Conservation (phyloP, 2,113 vertebrate genomes). For the Silurus glanis region DNA sequence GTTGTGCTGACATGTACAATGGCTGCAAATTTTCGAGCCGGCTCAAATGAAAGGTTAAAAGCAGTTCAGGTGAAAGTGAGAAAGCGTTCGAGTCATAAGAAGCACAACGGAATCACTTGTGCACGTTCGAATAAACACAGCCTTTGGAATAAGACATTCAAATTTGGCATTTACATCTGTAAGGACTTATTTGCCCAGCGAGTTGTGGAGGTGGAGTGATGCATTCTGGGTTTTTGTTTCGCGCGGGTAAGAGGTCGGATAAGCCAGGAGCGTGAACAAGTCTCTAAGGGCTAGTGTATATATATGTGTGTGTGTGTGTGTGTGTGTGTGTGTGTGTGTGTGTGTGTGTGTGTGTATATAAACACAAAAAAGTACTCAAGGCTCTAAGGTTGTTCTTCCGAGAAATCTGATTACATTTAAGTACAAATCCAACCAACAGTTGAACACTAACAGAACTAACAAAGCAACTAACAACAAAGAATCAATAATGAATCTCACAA, state of each 20-base stretch:
- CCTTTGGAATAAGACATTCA: neutral
- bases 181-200: slow-evolving; percentile 1
- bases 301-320: neutral
- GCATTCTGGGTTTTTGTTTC: slow-evolving; percentile 13
- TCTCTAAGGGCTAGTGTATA: slow-evolving; percentile 15
- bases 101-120: too few species aligned
- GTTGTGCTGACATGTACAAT: neutral
- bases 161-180: slow-evolving; percentile 15
- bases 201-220: slow-evolving; percentile 2
- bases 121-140: neutral
- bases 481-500: neutral
- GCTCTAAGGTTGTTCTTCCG: neutral
- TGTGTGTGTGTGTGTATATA: neutral
- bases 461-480: neutral
- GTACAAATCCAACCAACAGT: neutral
- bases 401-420: slow-evolving; percentile 16
- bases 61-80: neutral
- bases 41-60: neutral
- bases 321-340: neutral
- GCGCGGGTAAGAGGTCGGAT: neutral
- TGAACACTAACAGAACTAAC: neutral
- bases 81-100: neutral
- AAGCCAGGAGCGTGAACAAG: neutral
- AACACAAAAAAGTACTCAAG: slow-evolving; percentile 1
- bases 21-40: neutral